Base-by-base conservation (phyloP, 2,888 invertebrate genomes). In the Dromius quadrimaculatus region DNA sequence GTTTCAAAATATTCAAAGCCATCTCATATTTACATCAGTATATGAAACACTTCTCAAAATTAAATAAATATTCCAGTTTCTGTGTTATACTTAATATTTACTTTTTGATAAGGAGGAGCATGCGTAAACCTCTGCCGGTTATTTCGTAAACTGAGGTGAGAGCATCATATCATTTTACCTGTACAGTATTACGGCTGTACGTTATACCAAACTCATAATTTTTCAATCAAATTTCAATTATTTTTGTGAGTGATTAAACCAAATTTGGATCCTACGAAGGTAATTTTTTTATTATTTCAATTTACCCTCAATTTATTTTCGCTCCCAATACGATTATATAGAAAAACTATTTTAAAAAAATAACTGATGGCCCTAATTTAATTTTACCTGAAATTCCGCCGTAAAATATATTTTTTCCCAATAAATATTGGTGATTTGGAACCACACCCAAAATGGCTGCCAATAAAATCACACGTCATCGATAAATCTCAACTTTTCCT, bases 11-110 rank as follows among this genome's bases (percentile, higher is more conserved):
- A n/a, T n/a, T n/a, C n/a, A n/a, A n/a, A n/a, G n/a, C n/a, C n/a
- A n/a, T n/a, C n/a, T n/a, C n/a, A n/a, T 41, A 15, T 11, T 41
- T 15, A 19, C 6, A 41, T 41, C 15, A 41, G 15, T 15, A 41
- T 41, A 41, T 41, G 15, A 41, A 41, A 41, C 15, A 41, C 15
- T 41, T 11, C 15, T 41, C 41, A 15, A 41, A 15, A 41, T 41
- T 41, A 41, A 41, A 41, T 11, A 41, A 41, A 41, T 41, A 41
- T 15, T 41, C 41, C 41, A 41, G 41, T 41, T 41, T 41, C 41
- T 15, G 41, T 41, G 41, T 15, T 41, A 41, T 41, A 41, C 41
- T 6, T 1, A 15, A 6, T 41, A 41, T 41, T 41, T 41, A 11
- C 15, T 2, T 15, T 11, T 11, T 36, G 41, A 41, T 41, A 41